phyloP scores from a whole-genome alignment of 2,888 invertebrate genomes.

The Volucella zonaria region DNA sequence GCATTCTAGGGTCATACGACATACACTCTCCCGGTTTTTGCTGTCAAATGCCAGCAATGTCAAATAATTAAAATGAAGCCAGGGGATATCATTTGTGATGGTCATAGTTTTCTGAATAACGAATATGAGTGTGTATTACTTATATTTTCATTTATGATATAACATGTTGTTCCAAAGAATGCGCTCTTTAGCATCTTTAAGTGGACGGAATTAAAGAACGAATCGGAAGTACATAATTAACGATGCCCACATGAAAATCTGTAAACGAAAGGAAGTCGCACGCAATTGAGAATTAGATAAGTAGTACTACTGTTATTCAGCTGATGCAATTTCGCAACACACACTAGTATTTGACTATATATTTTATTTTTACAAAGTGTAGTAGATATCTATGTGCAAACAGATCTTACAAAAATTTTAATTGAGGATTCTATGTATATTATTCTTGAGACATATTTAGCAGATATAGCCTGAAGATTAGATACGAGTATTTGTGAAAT shows the following conservation, averaged over 20 bases:
- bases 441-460: too few species aligned
- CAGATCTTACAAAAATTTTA: too few species aligned
- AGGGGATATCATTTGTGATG: constrained; percentile 36
- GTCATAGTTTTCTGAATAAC: constrained; percentile 40
- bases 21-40: constrained; percentile 59
- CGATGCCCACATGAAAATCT: constrained; percentile 67
- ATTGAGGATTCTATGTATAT: too few species aligned
- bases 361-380: too few species aligned
- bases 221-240: constrained; percentile 77
- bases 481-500: too few species aligned
- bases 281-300: constrained; percentile 10
- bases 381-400: too few species aligned
- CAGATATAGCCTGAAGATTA: too few species aligned
- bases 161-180: constrained; percentile 54
- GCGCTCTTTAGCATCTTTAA: constrained; percentile 60
- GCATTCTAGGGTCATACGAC: constrained; percentile 65
- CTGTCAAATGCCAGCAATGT: constrained; percentile 70
- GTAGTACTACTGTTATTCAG: constrained; percentile 9
- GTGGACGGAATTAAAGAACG: constrained; percentile 70
- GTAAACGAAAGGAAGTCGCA: constrained; percentile 61
- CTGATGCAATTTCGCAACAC: too few species aligned
- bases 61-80: constrained; percentile 65
- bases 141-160: constrained; percentile 9
- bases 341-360: too few species aligned
- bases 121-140: constrained; percentile 40